Evolutionary conservation across 2,888 invertebrate genomes (phyloP).

Genomic region (Agrilus cyanescens): DNA sequence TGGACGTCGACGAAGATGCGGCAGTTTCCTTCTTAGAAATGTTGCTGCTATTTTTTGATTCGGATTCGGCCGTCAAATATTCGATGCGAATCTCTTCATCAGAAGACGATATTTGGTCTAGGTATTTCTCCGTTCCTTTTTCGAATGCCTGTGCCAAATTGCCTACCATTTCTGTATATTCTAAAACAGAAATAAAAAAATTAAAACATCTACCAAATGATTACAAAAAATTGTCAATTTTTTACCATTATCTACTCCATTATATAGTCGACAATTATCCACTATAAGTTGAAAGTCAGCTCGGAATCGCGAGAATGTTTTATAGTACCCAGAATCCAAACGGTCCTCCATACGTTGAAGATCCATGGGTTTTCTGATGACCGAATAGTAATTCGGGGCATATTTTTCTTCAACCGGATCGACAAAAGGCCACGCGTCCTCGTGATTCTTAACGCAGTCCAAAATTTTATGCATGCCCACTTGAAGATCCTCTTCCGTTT

Average conservation of each 20-base stretch:
- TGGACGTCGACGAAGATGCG: slow-evolving; percentile 19
- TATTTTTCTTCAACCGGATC: slow-evolving; percentile 89
- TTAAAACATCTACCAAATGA: neutral
- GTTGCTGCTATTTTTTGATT: slow-evolving; percentile 39
- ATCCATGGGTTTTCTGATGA: slow-evolving; percentile 74
- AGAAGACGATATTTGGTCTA: slow-evolving; percentile 68
- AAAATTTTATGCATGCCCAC: slow-evolving; percentile 88
- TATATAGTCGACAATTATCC: slow-evolving; percentile 84
- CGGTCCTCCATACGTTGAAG: slow-evolving; percentile 78
- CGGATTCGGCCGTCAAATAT: slow-evolving; percentile 40
- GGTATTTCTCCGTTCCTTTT: slow-evolving; percentile 68
- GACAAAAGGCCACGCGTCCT: slow-evolving; percentile 90
- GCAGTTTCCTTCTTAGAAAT: slow-evolving; percentile 16
- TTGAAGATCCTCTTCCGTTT: slow-evolving; percentile 73
- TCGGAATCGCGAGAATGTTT: slow-evolving; percentile 67
- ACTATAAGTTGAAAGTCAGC: slow-evolving; percentile 85
- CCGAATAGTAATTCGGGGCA: slow-evolving; percentile 74
- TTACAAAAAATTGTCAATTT: neutral
- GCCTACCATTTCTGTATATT: slow-evolving; percentile 81
- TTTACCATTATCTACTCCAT: slow-evolving; percentile 85
- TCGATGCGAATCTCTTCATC: slow-evolving; percentile 66
- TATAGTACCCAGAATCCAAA: slow-evolving; percentile 69
- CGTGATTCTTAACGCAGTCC: slow-evolving; percentile 74
- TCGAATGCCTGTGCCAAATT: slow-evolving; percentile 73
- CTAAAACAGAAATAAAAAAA: slow-evolving; percentile 37